Evolutionary conservation across 1,140 invertebrate genomes (phyloP), one percentile per base, ranked within the genome.

Genomic region (Artemia franciscana): DNA sequence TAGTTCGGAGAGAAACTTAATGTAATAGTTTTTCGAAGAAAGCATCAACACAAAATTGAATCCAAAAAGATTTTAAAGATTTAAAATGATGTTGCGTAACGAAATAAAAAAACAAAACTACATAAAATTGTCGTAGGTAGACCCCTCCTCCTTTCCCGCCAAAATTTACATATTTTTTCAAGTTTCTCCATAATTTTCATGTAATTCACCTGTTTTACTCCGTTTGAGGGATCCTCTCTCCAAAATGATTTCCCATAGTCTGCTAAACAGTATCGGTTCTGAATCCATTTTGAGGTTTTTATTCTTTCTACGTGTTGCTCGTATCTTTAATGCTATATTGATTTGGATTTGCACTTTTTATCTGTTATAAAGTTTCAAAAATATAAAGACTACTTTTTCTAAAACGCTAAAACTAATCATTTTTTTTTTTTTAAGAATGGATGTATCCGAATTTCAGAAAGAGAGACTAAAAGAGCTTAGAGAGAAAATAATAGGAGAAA

Each of bases 381-480:
- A n/a, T n/a, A n/a, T n/a, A n/a, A n/a, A n/a, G n/a, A n/a, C n/a
- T n/a, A n/a, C n/a, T n/a, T n/a, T n/a, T n/a, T n/a, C n/a, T n/a
- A n/a, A n/a, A n/a, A 76, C 67, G 79, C 66, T 69, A 66, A 69
- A 62, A 68, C 70, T n/a, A 18, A 7, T 26, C 27, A 26, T 24
- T 30, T 30, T 26, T 26, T 61, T 4, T 24, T 12, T 26, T 27
- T 59, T 59, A 24, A 70, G 69, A 61, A 56, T 73, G 4, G 66
- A 68, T 30, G 63, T 70, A 15, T 66, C 68, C 24, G 69, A 71
- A 7, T 66, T 73, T 64, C 68, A 76, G 60, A 61, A 71, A 59
- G 69, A 71, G 58, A 66, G 68, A 12, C 64, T 78, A 12, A 67
- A 72, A 63, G 65, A 73, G 24, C 67, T 80, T 62, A 81, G 80